A percentile compares a stretch with the other conserved stretches of the same genome.
Evolutionary conservation across 1,140 invertebrate genomes (phyloP).

Genomic region (Drosophila micromelanica): DNA sequence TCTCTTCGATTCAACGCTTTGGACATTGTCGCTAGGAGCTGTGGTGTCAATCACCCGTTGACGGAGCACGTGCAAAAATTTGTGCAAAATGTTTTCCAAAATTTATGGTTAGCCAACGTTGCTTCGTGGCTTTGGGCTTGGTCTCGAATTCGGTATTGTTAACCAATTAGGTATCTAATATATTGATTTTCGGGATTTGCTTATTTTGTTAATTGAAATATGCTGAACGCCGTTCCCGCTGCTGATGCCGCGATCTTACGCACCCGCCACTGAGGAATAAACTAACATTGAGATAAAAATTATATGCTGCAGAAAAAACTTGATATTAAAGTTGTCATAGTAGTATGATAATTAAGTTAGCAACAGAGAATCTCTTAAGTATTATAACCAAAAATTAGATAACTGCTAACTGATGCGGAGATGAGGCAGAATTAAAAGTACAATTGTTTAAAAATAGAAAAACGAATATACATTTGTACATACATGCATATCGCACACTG

Average conservation of each 20-base stretch:
- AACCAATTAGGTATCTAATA: slow-evolving; percentile 45
- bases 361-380: slow-evolving; percentile 13
- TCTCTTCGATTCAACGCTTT: slow-evolving; percentile 11
- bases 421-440: neutral
- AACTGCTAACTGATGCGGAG: slow-evolving; percentile 19
- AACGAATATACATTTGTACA: neutral
- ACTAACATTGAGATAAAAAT: slow-evolving; percentile 31
- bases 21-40: slow-evolving; percentile 16
- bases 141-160: slow-evolving; percentile 4
- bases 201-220: slow-evolving; percentile 80
- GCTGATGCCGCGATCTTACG: slow-evolving; percentile 13
- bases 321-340: neutral
- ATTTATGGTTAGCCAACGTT: slow-evolving; percentile 12
- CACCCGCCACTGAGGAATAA: slow-evolving; percentile 22
- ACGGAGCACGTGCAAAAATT: slow-evolving; percentile 28
- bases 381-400: slow-evolving; percentile 1
- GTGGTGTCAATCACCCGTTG: slow-evolving; percentile 20
- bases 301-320: slow-evolving; percentile 29
- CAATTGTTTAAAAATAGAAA: neutral
- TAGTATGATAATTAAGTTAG: slow-evolving; percentile 6
- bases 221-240: slow-evolving; percentile 45
- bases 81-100: slow-evolving; percentile 7
- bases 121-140: neutral
- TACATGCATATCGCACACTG: neutral
- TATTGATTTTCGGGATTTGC: slow-evolving; percentile 56